Base-by-base conservation (phyloP, 2,888 invertebrate species). In the Nomada goodeniana region DNA sequence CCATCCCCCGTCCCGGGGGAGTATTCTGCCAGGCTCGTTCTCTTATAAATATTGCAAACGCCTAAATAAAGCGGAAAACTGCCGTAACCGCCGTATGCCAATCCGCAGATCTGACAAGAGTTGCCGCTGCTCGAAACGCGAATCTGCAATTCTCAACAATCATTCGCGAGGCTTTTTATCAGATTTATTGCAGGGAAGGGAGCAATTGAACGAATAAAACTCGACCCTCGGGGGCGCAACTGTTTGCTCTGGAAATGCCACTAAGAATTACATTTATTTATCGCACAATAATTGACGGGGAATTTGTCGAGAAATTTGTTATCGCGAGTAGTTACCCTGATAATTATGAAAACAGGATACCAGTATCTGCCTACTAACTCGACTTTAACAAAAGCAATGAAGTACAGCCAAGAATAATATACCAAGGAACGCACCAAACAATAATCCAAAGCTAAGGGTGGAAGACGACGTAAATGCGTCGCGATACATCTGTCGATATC, bases 1-100 rank as follows among this genome's bases (percentile, higher is more conserved):
- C 83, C 88, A 82, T 36, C 90, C 89, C 91, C 81, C 84, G 82
- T 91, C 91, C 83, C 91, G 63, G 50, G 92, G 89, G 93, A 91
- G 85, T 88, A 81, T 88, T 89, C 84, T 79, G 69, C 84, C 82
- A 83, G 77, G 87, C 81, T 84, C 86, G 76, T 91, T 89, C 87
- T 83, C 88, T 84, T 89, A 87, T 88, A 90, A 90, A 90, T 90
- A 90, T 90, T 85, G 82, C 80, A 80, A 84, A 79, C 83, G 83
- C 83, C 83, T 73, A 76, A 84, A 83, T 75, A 84, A 83, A 84
- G 73, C 76, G 83, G 79, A 67, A 84, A 80, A 84, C 79, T 82
- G 78, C 71, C 80, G 53, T 65, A 73, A 76, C 82, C 81, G 76
- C 72, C 83, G 83, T 83, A 83, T 79, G 83, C 75, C 83, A 78